Evolutionary conservation across 2,888 invertebrate genomes (phyloP).

Genomic region (Baronia brevicornis): DNA sequence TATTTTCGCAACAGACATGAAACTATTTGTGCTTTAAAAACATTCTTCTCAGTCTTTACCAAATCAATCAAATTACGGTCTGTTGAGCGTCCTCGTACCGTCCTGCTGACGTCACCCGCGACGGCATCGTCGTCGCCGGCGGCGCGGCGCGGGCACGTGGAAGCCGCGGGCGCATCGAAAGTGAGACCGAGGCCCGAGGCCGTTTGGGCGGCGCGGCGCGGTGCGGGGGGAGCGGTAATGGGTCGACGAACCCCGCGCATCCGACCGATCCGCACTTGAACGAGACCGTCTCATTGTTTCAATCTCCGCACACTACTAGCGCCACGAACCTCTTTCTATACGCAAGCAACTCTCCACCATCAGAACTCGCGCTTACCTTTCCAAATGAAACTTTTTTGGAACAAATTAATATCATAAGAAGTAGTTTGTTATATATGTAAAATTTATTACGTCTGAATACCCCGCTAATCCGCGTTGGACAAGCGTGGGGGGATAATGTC

Average conservation of each 20-base stretch:
- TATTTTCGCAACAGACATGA: too few species aligned
- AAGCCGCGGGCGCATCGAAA: constrained; percentile 52
- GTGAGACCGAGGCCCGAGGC: constrained; percentile 52
- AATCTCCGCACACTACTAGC: constrained; percentile 31
- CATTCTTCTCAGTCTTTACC: too few species aligned
- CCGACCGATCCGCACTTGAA: constrained; percentile 68
- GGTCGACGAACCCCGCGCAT: constrained; percentile 65
- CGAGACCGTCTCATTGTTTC: constrained; percentile 66
- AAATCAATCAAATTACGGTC: constrained; percentile 12
- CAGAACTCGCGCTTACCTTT: not conserved
- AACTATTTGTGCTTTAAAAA: too few species aligned
- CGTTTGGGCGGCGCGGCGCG: constrained; percentile 27
- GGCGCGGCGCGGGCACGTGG: constrained; percentile 64
- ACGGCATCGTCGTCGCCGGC: constrained; percentile 40
- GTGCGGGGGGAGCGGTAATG: constrained; percentile 32
- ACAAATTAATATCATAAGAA: not conserved
- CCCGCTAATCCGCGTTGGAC: too few species aligned
- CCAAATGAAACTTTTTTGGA: not conserved
- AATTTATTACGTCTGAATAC: too few species aligned
- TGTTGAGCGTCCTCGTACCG: not conserved
- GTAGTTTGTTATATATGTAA: too few species aligned
- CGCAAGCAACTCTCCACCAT: not conserved
- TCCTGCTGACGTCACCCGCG: constrained; percentile 54
- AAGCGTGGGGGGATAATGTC: too few species aligned
- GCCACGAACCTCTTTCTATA: constrained; percentile 4